These are phyloP conservation scores for Meiosimyza decipiens DNA, from an alignment of 2,888 invertebrate species.

Conservation along the genomic window DNA sequence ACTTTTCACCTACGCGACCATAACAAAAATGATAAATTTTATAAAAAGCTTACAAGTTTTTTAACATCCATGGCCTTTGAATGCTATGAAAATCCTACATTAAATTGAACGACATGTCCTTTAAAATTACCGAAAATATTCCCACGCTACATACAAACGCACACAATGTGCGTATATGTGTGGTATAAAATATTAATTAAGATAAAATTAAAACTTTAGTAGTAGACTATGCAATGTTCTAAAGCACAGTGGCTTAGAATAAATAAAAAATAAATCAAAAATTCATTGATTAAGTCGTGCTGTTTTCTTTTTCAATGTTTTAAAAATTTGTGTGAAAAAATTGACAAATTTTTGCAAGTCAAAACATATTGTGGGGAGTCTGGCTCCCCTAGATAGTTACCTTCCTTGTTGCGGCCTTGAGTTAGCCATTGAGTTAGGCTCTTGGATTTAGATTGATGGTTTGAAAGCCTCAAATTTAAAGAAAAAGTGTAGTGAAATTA, in stretches of 20 bases:
- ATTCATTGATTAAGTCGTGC: background rate
- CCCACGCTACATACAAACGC: constrained; percentile 42
- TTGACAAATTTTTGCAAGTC: no score
- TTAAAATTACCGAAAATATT: constrained; percentile 38
- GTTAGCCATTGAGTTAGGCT: no score
- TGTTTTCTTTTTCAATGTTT: no score
- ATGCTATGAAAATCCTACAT: background rate
- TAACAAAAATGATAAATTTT: constrained; percentile 49
- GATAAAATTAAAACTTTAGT: constrained; percentile 25
- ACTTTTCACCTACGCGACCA: constrained; percentile 51
- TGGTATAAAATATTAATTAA: background rate
- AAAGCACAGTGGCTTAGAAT: background rate
- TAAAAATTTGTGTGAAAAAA: no score
- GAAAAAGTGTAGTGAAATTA: no score
- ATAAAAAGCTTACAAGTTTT: constrained; percentile 22
- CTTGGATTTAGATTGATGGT: no score
- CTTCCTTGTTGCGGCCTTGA: no score
- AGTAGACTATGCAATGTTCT: constrained; percentile 10
- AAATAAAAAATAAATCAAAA: background rate
- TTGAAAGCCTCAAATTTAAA: no score
- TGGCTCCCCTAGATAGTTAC: no score
- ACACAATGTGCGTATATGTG: background rate
- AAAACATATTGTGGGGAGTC: no score
- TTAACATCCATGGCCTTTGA: constrained; percentile 21
- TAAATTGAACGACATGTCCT: constrained; percentile 44